Conservation (phyloP, 2,113 vertebrate genomes). For the Nanorana parkeri region DNA sequence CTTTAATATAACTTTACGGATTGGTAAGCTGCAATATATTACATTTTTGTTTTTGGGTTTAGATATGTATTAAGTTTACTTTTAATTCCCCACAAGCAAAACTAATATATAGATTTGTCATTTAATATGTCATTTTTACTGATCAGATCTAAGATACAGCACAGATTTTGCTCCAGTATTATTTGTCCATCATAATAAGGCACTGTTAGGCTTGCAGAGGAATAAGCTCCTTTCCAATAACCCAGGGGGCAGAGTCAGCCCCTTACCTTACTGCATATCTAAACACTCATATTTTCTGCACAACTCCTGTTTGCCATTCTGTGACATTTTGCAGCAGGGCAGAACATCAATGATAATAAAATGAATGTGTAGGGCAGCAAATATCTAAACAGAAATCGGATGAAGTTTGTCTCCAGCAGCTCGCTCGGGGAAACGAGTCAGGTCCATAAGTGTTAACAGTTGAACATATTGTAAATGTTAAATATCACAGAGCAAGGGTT, state of each 20-base stretch:
- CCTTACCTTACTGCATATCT: constrained; percentile 5
- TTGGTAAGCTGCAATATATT: too few relatives aligned
- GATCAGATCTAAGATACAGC: too few relatives aligned
- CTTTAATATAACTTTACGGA: too few relatives aligned
- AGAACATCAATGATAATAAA: constrained; percentile 35
- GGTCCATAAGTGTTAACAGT: not conserved
- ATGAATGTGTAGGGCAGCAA: constrained; percentile 35
- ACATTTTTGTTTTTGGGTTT: too few relatives aligned
- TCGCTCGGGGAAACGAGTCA: not conserved
- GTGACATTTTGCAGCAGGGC: constrained; percentile 39
- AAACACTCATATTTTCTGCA: not conserved
- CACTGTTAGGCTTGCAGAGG: not conserved
- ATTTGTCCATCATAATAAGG: not conserved
- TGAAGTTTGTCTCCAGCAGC: constrained; percentile 15
- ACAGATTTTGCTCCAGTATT: too few relatives aligned
- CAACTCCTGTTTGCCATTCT: constrained; percentile 25
- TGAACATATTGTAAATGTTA: constrained; percentile 18
- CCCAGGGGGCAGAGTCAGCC: not conserved
- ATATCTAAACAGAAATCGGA: constrained; percentile 35
- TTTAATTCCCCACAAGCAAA: too few relatives aligned
- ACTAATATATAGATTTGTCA: too few relatives aligned
- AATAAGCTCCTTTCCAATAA: not conserved
- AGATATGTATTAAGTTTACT: too few relatives aligned
- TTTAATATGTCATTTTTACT: too few relatives aligned
- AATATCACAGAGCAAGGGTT: not conserved